A percentile compares a stretch with the other conserved stretches of the same genome.
These are phyloP conservation scores for Embidobia sp. DNA, from an alignment of 2,888 invertebrate species.

Conservation along the genomic window DNA sequence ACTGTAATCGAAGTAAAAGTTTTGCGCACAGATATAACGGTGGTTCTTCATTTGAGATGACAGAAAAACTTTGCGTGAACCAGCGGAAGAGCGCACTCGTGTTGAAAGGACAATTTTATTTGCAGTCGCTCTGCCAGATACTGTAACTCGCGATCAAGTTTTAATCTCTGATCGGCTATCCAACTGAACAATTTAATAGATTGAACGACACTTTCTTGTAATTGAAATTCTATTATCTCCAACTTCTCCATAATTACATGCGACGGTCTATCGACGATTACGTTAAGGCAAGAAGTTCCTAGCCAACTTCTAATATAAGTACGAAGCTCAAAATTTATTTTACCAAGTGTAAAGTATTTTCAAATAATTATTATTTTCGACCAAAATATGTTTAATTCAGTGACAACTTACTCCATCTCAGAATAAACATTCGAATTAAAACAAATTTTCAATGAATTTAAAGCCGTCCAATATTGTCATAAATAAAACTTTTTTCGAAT, in stretches of 20 bases:
- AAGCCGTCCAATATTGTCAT: too few relatives aligned
- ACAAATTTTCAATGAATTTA: too few relatives aligned
- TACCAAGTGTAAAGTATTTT: constrained; percentile 70
- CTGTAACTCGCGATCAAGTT: constrained; percentile 64
- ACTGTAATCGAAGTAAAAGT: constrained; percentile 75
- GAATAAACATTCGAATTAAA: too few relatives aligned
- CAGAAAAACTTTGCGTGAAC: constrained; percentile 63
- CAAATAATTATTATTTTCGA: constrained; percentile 11
- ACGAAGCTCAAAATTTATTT: constrained; percentile 72
- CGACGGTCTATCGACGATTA: constrained; percentile 50
- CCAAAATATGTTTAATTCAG: too few relatives aligned
- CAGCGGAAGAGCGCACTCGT: constrained; percentile 64
- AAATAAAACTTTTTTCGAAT: too few relatives aligned
- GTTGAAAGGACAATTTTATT: constrained; percentile 61
- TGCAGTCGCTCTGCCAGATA: constrained; percentile 42
- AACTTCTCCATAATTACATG: constrained; percentile 80
- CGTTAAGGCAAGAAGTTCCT: constrained; percentile 61
- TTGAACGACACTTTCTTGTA: constrained; percentile 71
- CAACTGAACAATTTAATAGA: constrained; percentile 66
- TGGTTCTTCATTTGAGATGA: constrained; percentile 61
- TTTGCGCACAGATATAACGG: constrained; percentile 68
- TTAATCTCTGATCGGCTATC: constrained; percentile 66
- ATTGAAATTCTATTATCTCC: constrained; percentile 80
- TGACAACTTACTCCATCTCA: too few relatives aligned
- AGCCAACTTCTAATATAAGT: constrained; percentile 55